phyloP scores from a whole-genome alignment of 1,140 invertebrate species.

The Pygmarrhopalites habei region DNA sequence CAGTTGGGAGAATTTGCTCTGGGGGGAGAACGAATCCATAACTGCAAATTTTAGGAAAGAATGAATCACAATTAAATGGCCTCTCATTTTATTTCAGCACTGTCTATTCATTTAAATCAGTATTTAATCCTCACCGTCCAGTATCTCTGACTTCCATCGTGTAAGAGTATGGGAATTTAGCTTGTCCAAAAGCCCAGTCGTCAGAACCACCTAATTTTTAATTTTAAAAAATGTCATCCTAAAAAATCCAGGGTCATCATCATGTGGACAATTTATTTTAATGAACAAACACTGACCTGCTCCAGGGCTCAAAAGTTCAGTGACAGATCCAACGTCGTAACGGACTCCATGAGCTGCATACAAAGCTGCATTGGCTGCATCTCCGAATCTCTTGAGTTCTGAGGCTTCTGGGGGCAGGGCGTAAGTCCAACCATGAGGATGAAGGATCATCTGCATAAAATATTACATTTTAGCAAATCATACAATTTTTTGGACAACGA shows the following conservation, averaged over 20 bases:
- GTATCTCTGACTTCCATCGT: conserved; percentile 48
- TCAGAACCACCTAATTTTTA: conserved; percentile 8
- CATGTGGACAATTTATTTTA: too few relatives aligned
- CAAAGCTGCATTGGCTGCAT: conserved; percentile 1
- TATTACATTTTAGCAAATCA: too few relatives aligned
- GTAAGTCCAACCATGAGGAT: conserved; percentile 9
- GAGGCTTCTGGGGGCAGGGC: conserved; percentile 5
- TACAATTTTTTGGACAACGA: too few relatives aligned
- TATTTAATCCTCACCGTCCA: too few relatives aligned
- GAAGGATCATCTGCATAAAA: conserved; percentile 2
- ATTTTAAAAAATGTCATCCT: too few relatives aligned
- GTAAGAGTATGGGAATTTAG: conserved; percentile 69
- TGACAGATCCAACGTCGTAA: conserved; percentile 11
- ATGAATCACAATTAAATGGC: too few relatives aligned
- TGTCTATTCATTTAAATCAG: too few relatives aligned
- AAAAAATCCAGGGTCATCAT: too few relatives aligned
- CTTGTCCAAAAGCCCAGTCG: conserved; percentile 37
- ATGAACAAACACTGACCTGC: too few relatives aligned
- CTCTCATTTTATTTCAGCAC: too few relatives aligned
- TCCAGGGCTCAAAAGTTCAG: conserved; percentile 11
- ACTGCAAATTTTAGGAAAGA: too few relatives aligned
- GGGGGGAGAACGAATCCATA: conserved; percentile 54
- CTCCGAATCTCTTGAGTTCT: neutral
- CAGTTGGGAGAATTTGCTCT: conserved; percentile 42
- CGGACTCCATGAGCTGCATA: conserved; percentile 8